These are phyloP conservation scores for Gymnoscopelus braueri DNA, from an alignment of 2,797 vertebrate genomes.

Conservation along the genomic window DNA sequence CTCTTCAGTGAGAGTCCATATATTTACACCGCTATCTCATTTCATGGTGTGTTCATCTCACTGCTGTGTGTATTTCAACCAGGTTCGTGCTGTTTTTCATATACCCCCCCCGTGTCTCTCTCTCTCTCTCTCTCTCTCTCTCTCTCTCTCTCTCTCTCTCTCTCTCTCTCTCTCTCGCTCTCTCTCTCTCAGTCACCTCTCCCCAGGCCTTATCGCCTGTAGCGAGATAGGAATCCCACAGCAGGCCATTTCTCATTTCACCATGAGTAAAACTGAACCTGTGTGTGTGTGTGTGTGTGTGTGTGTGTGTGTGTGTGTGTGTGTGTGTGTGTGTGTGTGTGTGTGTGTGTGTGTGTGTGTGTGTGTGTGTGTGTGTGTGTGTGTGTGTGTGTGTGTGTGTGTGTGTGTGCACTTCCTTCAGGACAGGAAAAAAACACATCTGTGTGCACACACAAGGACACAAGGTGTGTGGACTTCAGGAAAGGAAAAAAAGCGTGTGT, in stretches of 20 bases:
- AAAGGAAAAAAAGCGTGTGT: not conserved
- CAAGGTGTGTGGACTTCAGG: not conserved
- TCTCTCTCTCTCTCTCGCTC: too few species aligned
- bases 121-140: not conserved
- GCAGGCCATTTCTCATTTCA: too few species aligned
- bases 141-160: not conserved
- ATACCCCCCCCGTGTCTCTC: not conserved
- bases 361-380: not conserved
- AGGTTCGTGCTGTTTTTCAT: not conserved
- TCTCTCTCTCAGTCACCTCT: not conserved
- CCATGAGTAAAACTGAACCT: too few species aligned
- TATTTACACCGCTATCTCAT: too few species aligned
- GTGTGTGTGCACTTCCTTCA: not conserved
- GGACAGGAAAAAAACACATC: not conserved
- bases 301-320: too few species aligned
- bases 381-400: not conserved
- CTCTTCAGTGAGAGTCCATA: too few species aligned
- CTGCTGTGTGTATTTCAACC: not conserved
- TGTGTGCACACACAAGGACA: not conserved
- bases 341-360: constrained; percentile 20
- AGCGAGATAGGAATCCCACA: too few species aligned
- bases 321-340: not conserved
- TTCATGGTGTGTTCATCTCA: not conserved
- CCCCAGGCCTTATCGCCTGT: too few species aligned
- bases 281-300: too few species aligned